Conservation (phyloP, 2,797 vertebrate genomes). For the Hemibagrus guttatus region DNA sequence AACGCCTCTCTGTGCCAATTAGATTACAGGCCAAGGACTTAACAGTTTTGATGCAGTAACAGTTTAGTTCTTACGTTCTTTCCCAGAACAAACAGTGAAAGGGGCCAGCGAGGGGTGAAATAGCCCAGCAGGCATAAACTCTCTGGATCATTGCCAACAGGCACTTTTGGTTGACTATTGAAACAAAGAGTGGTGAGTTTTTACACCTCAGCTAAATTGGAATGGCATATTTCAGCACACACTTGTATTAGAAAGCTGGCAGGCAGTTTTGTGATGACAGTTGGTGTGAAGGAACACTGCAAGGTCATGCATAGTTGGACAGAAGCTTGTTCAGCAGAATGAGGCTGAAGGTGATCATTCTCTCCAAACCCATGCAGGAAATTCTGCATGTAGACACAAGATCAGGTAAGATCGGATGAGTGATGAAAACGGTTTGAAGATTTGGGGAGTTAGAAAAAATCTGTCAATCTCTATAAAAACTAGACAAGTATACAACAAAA, state of each 20-base stretch:
- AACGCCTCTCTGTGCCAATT: slow-evolving; percentile 43
- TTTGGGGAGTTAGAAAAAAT: background rate
- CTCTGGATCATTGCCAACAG: slow-evolving; percentile 35
- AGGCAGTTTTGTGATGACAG: slow-evolving; percentile 41
- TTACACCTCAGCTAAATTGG: slow-evolving; percentile 46
- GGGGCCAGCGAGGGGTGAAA: slow-evolving; percentile 18
- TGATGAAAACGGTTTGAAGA: slow-evolving; percentile 34
- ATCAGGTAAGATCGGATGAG: slow-evolving; percentile 4
- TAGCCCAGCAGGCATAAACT: slow-evolving; percentile 8
- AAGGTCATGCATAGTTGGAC: slow-evolving; percentile 40
- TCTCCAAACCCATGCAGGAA: slow-evolving; percentile 6
- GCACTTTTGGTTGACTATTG: slow-evolving; percentile 24
- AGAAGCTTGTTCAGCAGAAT: background rate
- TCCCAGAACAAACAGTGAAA: slow-evolving; percentile 33
- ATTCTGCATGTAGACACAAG: slow-evolving; percentile 10
- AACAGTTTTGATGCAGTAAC: slow-evolving; percentile 45
- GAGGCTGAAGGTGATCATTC: slow-evolving; percentile 31
- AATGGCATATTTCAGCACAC: slow-evolving; percentile 38
- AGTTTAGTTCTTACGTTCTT: slow-evolving; percentile 28
- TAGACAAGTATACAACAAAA: no score
- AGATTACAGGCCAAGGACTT: slow-evolving; percentile 48
- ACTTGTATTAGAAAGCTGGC: slow-evolving; percentile 26
- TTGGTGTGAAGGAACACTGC: slow-evolving; percentile 46
- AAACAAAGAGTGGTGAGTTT: slow-evolving; percentile 26
- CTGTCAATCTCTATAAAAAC: background rate